Evolutionary conservation across 2,113 vertebrate species (phyloP), one percentile per base, ranked within the genome.

Genomic region (Myotis yumanensis): DNA sequence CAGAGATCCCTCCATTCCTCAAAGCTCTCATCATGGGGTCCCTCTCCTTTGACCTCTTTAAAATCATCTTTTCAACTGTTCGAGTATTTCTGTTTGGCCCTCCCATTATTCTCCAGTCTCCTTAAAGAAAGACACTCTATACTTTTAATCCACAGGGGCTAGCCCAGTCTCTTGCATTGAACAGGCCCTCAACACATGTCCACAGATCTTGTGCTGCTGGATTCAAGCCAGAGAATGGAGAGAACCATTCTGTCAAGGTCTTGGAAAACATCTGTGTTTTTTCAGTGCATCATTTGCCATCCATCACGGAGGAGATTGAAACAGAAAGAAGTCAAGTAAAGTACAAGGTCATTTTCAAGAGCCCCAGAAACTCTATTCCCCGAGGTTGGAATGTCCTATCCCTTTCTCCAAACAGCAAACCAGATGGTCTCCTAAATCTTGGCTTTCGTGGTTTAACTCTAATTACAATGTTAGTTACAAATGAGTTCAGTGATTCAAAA

Each of bases 401-500:
- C 73, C 75, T 91, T 43, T 95, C 92, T 96, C 64, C 86, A 80
- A 94, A 95, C 79, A 91, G 75, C 68, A 91, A 71, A 93, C 75
- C 94, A 96, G 93, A 96, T 96, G 95, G 93, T 90, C 87, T 89
- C 82, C 85, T 46, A 75, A 94, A 91, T 96, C 95, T 96, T 91
- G 87, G 94, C 93, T 90, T 95, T 86, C 2, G 0, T 90, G 93
- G 89, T 92, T 94, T 90, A 93, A 84, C 93, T 95, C 96, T 97
- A 96, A 97, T 96, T 96, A 96, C 91, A 91, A 71, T 86, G 86
- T 95, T 97, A 95, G 93, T 96, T 96, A 96, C 80, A 89, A 94
- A 94, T 73, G 89, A 96, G 72, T 87, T 84, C 6, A 16, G 80
- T 96, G 94, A 97, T 95, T 94, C 93, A 96, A 59, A 96, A 95